Evolutionary conservation across 2,888 invertebrate genomes (phyloP), one percentile per base, ranked within the genome.

Genomic region (Drosophila acutilabella): DNA sequence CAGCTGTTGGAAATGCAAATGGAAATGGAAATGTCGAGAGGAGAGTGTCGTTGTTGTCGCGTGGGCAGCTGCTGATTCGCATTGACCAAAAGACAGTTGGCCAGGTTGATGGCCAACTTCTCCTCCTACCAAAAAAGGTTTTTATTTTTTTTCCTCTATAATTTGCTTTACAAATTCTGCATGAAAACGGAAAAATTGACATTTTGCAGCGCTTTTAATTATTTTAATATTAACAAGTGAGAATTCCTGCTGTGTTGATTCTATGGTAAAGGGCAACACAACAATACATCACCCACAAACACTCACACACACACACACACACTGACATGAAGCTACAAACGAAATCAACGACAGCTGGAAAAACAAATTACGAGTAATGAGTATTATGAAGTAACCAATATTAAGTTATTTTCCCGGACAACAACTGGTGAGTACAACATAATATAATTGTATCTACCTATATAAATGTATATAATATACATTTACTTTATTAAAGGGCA

Each of bases 1-100:
- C 74, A 76, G 69, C 61, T 69, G 61, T 59, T 67, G 18, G 45
- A 20, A 45, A 51, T 60, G 64, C 56, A 68, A 64, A 71, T 78
- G 71, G 4, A 68, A 67, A 74, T 78, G 71, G 2, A 78, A 74
- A 61, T 65, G 56, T 59, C 54, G 30, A 38, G 48, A 36, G 13
- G n/a, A 18, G 45, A 36, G 36, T 36, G 30, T 30, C 30, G 30
- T 30, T 26, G 26, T 30, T 8, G 38, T 23, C n/a, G 54, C 56
- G 71, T 78, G 74, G 70, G 66, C 40, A 53, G 30, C 58, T 14
- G 59, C 58, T 14, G 59, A 67, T 20, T 62, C 45, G 16, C 56
- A 51, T 76, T 71, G 67, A 53, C 54, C 42, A 56, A 51, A 30
- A 56, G 53, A 64, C 73, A 72, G 30, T 8, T 30, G 0, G 30